Evolutionary conservation across 2,113 vertebrate species (phyloP).

Genomic region (Brachypteracias leptosomus): DNA sequence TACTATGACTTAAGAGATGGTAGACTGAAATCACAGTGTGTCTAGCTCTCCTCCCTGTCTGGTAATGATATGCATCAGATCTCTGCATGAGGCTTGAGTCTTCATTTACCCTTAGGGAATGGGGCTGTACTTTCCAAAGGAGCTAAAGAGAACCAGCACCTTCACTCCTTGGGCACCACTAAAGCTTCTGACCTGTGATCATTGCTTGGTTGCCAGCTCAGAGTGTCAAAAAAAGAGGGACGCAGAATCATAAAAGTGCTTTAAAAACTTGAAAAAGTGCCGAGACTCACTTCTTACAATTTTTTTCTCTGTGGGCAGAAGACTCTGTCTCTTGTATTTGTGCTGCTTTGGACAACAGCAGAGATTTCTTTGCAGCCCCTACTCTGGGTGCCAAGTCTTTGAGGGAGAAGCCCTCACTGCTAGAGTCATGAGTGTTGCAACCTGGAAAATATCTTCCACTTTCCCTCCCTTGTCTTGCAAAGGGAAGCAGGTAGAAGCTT

Average conservation of each 20-base stretch:
- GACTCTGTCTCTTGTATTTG: background rate
- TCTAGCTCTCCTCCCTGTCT: background rate
- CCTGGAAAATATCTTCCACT: background rate
- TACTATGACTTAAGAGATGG: background rate
- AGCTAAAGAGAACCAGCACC: background rate
- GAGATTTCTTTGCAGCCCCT: background rate
- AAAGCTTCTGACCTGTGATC: background rate
- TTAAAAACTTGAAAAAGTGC: background rate
- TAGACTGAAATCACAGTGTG: background rate
- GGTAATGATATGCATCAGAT: background rate
- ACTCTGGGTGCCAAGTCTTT: background rate
- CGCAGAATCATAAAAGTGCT: background rate
- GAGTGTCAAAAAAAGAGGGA: background rate
- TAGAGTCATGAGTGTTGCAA: background rate
- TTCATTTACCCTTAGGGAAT: background rate
- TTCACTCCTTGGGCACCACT: background rate
- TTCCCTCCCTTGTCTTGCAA: background rate
- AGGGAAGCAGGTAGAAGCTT: background rate
- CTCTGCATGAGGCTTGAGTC: background rate
- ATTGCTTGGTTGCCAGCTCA: background rate
- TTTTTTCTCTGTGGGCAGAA: background rate
- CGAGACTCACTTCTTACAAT: background rate
- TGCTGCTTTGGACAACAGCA: background rate
- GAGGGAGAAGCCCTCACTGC: background rate
- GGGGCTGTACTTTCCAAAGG: background rate